A percentile compares a stretch with the other conserved stretches of the same genome.
Conservation (phyloP, 2,797 vertebrate genomes). For the Gobionotothen gibberifrons region DNA sequence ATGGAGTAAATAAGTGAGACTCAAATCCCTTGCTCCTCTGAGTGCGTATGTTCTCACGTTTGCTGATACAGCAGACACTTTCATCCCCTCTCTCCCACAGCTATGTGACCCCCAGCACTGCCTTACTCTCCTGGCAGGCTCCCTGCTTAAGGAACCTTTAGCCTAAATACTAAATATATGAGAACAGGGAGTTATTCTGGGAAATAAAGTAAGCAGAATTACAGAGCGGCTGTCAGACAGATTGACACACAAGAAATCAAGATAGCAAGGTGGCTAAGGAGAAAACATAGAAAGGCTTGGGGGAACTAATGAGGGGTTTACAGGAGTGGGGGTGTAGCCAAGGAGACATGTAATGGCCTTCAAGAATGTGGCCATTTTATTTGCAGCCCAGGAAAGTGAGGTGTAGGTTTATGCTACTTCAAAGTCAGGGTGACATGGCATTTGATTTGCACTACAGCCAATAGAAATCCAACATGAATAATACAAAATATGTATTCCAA, state of each 20-base stretch:
- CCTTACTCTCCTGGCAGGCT: conserved; percentile 24
- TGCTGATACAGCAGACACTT: conserved; percentile 22
- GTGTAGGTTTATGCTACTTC: background rate
- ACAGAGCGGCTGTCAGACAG: conserved; percentile 42
- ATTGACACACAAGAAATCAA: conserved; percentile 51
- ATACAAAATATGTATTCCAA: background rate
- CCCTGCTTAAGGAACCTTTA: conserved; percentile 48
- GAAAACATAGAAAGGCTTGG: conserved; percentile 33
- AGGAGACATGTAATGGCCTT: conserved; percentile 58
- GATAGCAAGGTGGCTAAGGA: conserved; percentile 20
- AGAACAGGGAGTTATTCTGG: conserved; percentile 37
- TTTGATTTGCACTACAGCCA: background rate
- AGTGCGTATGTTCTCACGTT: conserved; percentile 16
- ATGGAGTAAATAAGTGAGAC: conserved; percentile 12
- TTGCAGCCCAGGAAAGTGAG: conserved; percentile 26
- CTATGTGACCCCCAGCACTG: background rate
- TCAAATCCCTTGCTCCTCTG: background rate
- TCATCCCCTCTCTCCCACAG: conserved; percentile 5
- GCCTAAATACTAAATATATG: conserved; percentile 64
- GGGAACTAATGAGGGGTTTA: conserved; percentile 55
- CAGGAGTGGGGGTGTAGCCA: conserved; percentile 25
- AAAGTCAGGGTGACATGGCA: background rate
- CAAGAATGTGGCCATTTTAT: conserved; percentile 64
- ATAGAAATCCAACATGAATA: background rate
- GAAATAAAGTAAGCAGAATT: conserved; percentile 49